Evolutionary conservation across 2,888 invertebrate species (phyloP).

Genomic region (Leucania comma): DNA sequence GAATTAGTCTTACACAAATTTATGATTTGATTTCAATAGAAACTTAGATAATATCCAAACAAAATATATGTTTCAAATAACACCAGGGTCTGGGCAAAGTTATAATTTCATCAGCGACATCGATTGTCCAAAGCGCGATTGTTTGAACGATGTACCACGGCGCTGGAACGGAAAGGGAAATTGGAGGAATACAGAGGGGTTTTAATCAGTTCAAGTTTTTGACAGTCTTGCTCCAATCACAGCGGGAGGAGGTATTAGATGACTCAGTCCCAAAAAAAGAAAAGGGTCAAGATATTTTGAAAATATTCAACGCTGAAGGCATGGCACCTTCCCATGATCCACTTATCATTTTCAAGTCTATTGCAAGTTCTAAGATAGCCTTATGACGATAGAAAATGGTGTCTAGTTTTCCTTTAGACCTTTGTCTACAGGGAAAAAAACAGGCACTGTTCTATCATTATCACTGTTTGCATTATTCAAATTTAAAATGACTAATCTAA

Average conservation of each 20-base stretch:
- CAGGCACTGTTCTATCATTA: not conserved
- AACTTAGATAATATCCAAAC: too few species aligned
- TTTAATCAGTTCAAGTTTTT: too few species aligned
- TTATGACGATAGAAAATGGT: not conserved
- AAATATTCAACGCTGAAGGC: not conserved
- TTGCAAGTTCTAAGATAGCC: not conserved
- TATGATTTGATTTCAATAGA: too few species aligned
- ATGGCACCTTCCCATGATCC: not conserved
- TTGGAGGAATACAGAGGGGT: too few species aligned
- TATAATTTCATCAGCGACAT: not conserved
- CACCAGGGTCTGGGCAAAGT: not conserved
- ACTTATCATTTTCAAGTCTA: not conserved
- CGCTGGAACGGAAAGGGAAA: too few species aligned
- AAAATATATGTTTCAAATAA: too few species aligned
- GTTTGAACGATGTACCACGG: too few species aligned
- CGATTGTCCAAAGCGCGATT: not conserved
- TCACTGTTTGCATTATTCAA: not conserved
- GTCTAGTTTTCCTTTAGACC: too few species aligned
- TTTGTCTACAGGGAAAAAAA: not conserved
- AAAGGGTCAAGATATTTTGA: not conserved
- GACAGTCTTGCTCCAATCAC: too few species aligned
- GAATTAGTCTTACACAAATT: too few species aligned
- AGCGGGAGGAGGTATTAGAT: too few species aligned
- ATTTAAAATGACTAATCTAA: slow-evolving; percentile 22
- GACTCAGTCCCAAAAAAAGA: too few species aligned